Percentiles rank a stretch among this genome's conserved stretches.
These are phyloP conservation scores for Hipparchia sbordonii DNA, from an alignment of 2,888 invertebrate species.

Conservation along the genomic window DNA sequence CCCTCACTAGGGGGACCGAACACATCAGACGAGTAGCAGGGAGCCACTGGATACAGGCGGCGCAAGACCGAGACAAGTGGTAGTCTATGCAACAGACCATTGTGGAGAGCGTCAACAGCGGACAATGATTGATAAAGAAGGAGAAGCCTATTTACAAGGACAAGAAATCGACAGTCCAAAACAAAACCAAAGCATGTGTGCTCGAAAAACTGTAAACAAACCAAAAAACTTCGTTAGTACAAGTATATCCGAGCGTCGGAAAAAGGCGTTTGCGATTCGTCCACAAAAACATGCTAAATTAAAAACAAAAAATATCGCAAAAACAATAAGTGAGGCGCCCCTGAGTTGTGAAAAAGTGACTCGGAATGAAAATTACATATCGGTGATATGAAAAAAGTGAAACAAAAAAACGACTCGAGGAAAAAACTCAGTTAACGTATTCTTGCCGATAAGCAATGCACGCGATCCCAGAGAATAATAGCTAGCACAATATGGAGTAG, in stretches of 20 bases:
- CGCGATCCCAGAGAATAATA: conserved; percentile 47
- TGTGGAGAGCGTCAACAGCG: too few species aligned
- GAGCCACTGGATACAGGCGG: too few species aligned
- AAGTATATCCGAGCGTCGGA: conserved; percentile 1
- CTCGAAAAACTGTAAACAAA: conserved; percentile 41
- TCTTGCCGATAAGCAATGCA: conserved; percentile 59
- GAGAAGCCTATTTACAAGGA: background rate
- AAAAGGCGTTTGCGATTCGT: conserved; percentile 2
- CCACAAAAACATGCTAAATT: conserved; percentile 36
- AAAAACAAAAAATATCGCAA: conserved; percentile 36
- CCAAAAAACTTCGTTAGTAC: conserved; percentile 26
- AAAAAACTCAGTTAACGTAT: conserved; percentile 52
- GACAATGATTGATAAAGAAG: too few species aligned
- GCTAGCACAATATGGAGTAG: conserved; percentile 34
- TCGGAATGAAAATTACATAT: conserved; percentile 69
- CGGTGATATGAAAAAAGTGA: conserved; percentile 62
- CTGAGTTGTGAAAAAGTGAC: conserved; percentile 65
- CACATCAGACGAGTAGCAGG: too few species aligned
- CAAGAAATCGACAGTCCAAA: background rate
- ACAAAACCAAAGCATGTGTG: background rate
- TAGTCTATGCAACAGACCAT: too few species aligned
- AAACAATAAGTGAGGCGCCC: conserved; percentile 54
- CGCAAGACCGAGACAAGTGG: too few species aligned
- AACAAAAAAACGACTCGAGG: conserved; percentile 40
- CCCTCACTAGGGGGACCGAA: too few species aligned